phyloP scores from a whole-genome alignment of 2,797 vertebrate genomes.

The Acrossocheilus fasciatus region DNA sequence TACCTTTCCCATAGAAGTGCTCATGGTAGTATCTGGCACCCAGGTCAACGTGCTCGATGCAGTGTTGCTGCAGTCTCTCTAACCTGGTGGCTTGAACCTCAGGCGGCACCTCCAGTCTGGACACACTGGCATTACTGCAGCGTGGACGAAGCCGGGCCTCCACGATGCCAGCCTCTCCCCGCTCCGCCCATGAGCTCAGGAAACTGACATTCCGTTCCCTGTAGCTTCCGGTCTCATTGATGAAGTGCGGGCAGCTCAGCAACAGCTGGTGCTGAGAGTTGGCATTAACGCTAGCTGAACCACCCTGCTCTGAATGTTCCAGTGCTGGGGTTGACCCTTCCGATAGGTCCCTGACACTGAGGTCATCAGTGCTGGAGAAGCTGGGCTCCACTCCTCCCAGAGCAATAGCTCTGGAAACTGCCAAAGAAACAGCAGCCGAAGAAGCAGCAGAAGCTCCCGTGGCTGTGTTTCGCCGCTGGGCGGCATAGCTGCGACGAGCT shows the following conservation, averaged over 20 bases:
- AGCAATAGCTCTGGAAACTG: conserved; percentile 72
- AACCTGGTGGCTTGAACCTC: conserved; percentile 82
- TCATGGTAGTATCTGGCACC: conserved; percentile 91
- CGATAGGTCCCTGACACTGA: conserved; percentile 77
- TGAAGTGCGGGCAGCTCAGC: conserved; percentile 93
- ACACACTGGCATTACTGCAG: conserved; percentile 88
- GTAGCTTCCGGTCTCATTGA: conserved; percentile 89
- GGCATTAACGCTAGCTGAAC: conserved; percentile 66
- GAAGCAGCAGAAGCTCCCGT: conserved; percentile 92
- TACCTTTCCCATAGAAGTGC: conserved; percentile 91
- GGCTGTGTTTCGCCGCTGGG: conserved; percentile 89
- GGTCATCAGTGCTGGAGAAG: conserved; percentile 87
- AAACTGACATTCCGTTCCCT: conserved; percentile 90
- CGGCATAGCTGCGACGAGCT: conserved; percentile 74
- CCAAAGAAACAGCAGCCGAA: conserved; percentile 80
- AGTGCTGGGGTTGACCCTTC: conserved; percentile 53
- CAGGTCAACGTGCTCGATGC: conserved; percentile 91
- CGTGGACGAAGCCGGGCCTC: conserved; percentile 73
- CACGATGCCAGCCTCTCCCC: conserved; percentile 53
- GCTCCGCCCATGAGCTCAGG: conserved; percentile 78
- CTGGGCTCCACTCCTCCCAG: conserved; percentile 74
- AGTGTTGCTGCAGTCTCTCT: conserved; percentile 83
- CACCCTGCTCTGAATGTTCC: conserved; percentile 65
- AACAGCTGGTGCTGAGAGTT: conserved; percentile 81
- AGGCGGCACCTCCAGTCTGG: conserved; percentile 85